Evolutionary conservation across 2,888 invertebrate genomes (phyloP).

Genomic region (Tiliacea aurago): DNA sequence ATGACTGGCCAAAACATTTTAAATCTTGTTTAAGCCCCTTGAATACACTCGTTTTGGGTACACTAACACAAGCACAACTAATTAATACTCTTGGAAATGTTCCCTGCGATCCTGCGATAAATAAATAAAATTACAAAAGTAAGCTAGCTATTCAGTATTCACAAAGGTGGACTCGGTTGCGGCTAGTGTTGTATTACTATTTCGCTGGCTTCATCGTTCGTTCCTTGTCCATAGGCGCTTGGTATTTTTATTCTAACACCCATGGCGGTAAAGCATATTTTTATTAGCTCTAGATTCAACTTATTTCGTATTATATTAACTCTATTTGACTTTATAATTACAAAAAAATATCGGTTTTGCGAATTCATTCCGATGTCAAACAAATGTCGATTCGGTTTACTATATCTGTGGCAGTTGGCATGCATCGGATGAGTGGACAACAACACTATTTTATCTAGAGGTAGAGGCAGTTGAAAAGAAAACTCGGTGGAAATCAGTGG

Average conservation of each 20-base stretch:
- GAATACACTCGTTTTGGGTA: constrained; percentile 52
- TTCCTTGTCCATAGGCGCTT: constrained; percentile 8
- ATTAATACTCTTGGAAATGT: constrained; percentile 72
- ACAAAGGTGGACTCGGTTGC: constrained; percentile 53
- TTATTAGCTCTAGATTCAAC: not conserved
- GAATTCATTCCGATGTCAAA: constrained; percentile 30
- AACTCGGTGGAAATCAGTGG: constrained; percentile 49
- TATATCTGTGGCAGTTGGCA: constrained; percentile 38
- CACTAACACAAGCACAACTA: constrained; percentile 70
- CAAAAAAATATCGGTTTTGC: constrained; percentile 4
- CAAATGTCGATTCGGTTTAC: constrained; percentile 21
- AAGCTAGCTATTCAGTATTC: constrained; percentile 25
- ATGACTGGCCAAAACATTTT: constrained; percentile 86
- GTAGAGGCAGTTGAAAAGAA: constrained; percentile 43
- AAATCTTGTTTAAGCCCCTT: constrained; percentile 60
- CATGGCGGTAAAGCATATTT: constrained; percentile 2
- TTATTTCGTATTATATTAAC: not conserved
- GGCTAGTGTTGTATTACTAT: constrained; percentile 52
- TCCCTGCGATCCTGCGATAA: constrained; percentile 67
- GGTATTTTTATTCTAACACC: constrained; percentile 39
- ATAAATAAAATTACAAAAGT: constrained; percentile 57
- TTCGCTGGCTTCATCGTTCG: constrained; percentile 19
- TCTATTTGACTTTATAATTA: constrained; percentile 9
- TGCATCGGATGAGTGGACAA: not conserved
- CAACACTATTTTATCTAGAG: constrained; percentile 58